Base-by-base conservation (phyloP, 2,113 vertebrate genomes). In the Balaenoptera acutorostrata region DNA sequence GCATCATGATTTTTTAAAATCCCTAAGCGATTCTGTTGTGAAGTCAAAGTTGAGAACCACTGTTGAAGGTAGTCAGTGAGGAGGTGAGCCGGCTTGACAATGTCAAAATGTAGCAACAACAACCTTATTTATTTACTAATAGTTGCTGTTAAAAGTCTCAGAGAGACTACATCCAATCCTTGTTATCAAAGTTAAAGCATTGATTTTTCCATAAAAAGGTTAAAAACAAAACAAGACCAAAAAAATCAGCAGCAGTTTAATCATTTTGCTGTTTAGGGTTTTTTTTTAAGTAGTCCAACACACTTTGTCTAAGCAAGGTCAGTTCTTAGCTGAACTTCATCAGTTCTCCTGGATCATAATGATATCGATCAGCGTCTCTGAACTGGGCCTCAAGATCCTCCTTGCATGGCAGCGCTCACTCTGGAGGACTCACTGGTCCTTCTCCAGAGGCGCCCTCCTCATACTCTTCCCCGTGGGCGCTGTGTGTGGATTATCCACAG, bases 391-490 rank as follows among this genome's bases (percentile, higher is more conserved):
- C 33, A 0, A 4, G 74, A 21, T 10, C n/a, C 64, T 20, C 23
- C 46, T 61, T 3, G 0, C 25, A 10, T 0, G 11, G 29, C 44
- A 21, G 21, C 17, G 2, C 55, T 25, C 57, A 36, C 77, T 20
- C 10, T 52, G 21, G 15, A 44, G 33, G 23, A 27, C 81, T 23
- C 39, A 5, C 8, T 5, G 13, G 57, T 31, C 55, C 68, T 29
- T 44, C 39, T 20, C 6, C 52, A 17, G 41, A 39, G 27, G 39
- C 3, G 0, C 46, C 41, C 18, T 33, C 52, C 29, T 61, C 68
- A 9, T 5, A 3, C 2, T 12, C 0, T 1, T 41, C 69, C 46
- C 52, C 13, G 0, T 18, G 11, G 61, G 39, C 0, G 1, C 68
- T 29, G 46, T 41, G 44, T 41, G 11, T 39, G 80, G 15, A 13